A percentile compares a stretch with the other conserved stretches of the same genome.
These are phyloP conservation scores for Drosophila sordidula DNA, from an alignment of 2,888 invertebrate species.

Conservation along the genomic window DNA sequence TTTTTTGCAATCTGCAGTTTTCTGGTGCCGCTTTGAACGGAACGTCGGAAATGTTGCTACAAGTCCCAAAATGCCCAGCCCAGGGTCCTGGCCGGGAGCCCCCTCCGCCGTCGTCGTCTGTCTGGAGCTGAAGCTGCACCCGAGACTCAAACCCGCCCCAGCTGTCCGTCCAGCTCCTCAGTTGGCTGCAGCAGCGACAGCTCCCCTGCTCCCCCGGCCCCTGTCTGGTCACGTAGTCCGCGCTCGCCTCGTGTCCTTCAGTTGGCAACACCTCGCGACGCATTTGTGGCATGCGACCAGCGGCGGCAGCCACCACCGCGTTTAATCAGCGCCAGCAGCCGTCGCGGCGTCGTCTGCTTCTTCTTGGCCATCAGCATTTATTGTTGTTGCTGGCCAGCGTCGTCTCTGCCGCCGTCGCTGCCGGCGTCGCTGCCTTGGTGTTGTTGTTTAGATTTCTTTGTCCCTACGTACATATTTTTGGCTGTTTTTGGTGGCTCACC, in stretches of 20 bases:
- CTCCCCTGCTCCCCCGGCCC: conserved; percentile 5
- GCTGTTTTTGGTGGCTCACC: conserved; percentile 58
- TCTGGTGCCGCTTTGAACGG: conserved; percentile 69
- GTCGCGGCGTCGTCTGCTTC: conserved; percentile 41
- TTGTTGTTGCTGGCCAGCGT: conserved; percentile 58
- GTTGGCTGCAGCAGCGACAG: conserved; percentile 33
- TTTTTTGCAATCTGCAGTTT: conserved; percentile 80
- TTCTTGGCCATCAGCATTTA: conserved; percentile 68
- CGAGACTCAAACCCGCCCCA: conserved; percentile 32
- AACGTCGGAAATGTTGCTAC: conserved; percentile 76
- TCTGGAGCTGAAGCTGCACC: conserved; percentile 59
- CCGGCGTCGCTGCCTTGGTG: conserved; percentile 27
- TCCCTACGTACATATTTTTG: conserved; percentile 51
- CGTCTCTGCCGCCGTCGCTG: conserved; percentile 20
- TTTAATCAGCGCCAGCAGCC: conserved; percentile 72
- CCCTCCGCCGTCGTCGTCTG: conserved; percentile 16
- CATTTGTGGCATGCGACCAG: conserved; percentile 65
- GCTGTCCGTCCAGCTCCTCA: conserved; percentile 13
- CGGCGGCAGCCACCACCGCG: conserved; percentile 46
- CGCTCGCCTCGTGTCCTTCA: conserved; percentile 50
- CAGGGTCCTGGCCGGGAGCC: background rate
- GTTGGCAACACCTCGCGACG: conserved; percentile 75
- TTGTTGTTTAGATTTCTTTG: conserved; percentile 81
- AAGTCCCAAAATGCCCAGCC: conserved; percentile 28
- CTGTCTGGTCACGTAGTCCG: conserved; percentile 59